Base-by-base conservation (phyloP, 2,888 invertebrate species). In the Pyralis farinalis region DNA sequence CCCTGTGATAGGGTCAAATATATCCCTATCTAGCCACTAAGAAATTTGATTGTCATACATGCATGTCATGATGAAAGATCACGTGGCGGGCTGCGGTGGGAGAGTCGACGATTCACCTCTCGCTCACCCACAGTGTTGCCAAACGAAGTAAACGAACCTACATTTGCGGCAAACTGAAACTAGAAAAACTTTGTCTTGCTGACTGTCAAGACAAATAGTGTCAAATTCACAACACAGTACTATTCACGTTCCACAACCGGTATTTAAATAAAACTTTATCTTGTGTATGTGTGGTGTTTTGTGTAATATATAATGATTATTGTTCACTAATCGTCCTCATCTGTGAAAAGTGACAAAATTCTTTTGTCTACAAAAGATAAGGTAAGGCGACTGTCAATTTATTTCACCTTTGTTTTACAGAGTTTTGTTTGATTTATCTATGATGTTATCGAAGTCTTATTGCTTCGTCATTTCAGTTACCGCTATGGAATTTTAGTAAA, bases 291-390 rank as follows among this genome's bases (percentile, higher is more conserved):
- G 75, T 51, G 61, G 85, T 80, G 82, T 58, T 46, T 64, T 62
- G 67, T 73, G 76, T 65, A 71, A 63, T 67, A 68, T 68, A 84
- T 74, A 77, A 86, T 86, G 86, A 67, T 74, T 77, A 72, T 73
- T 71, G 62, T 60, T 61, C 68, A 63, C 54, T 83, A 71, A 68
- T 57, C 55, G 40, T 54, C 45, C 44, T 40, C 50, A 47, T 53
- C 50, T 58, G 66, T 72, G 68, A 48, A 52, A 53, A 66, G 71
- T 67, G 65, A 60, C 53, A 53, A 53, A 59, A 50, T 51, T 5
- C 16, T 59, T 54, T 45, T 49, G 53, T 54, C 46, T 53, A 42
- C 44, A 50, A 57, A 36, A 60, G 55, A 68, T 61, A 60, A 31
- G 73, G 81, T 81, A 63, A 82, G 79, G 35, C 8, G 35, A 54